Base-by-base conservation (phyloP, 2,888 invertebrate species). In the Meiosimyza platycephala region DNA sequence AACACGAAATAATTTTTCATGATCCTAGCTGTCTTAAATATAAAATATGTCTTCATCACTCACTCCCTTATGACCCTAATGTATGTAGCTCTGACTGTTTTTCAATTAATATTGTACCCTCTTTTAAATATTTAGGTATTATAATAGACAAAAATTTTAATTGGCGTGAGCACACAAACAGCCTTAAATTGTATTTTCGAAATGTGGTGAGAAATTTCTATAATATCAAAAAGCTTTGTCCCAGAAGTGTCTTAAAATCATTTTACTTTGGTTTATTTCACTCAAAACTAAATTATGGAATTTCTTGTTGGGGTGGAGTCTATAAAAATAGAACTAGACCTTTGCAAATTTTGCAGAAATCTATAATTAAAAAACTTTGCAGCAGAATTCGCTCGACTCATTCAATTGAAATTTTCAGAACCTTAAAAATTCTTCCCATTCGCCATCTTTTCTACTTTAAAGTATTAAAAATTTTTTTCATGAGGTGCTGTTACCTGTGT, bases 241-340 rank as follows among this genome's bases (percentile, higher is more conserved):
- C 22, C 18, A 6, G 0, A 57, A 28, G 15, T 57, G 28, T 12
- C 11, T 28, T 12, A 22, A 57, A 57, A 57, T 15, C 22, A 11
- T 57, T 70, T 18, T 22, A 57, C 3, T 57, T 28, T 12, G 57
- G 12, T 15, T 12, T 57, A 28, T 57, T 28, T 28, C 57, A 57
- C 22, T 57, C 57, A 13, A 57, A 57, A 28, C 2, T 18, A 11
- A 57, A 57, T 15, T 57, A 57, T 28, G 28, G 57, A 6, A 57
- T 57, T 57, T 57, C 12, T 22, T 57, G 18, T 15, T 57, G 57
- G 28, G 57, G 57, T 28, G 57, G 57, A 13, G 57, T 28, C 15
- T 57, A 57, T 57, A 28, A 22, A 57, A 57, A 57, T 3, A 28
- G 18, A 57, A 28, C 28, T 3, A 57, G 9, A 12, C 57, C 57